phyloP scores from a whole-genome alignment of 2,888 invertebrate species.

The Diarsia brunnea region DNA sequence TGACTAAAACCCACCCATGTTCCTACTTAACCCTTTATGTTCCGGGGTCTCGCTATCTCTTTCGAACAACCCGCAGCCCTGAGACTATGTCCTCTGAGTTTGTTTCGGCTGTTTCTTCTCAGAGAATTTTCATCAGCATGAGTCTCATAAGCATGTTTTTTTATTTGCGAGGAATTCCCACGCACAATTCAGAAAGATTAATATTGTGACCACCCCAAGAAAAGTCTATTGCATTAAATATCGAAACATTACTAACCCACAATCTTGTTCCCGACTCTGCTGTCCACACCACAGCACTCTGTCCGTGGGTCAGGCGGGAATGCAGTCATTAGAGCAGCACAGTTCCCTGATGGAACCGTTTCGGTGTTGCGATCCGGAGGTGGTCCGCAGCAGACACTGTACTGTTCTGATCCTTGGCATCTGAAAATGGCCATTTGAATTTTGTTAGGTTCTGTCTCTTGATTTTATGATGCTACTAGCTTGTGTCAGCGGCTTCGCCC shows the following conservation, averaged over 20 bases:
- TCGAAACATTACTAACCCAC: constrained; percentile 68
- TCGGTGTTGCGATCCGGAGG: not conserved
- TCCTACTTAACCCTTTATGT: too few relatives aligned
- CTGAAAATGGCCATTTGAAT: constrained; percentile 55
- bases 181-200: not conserved
- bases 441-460: not conserved
- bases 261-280: constrained; percentile 74
- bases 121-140: not conserved
- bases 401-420: constrained; percentile 69
- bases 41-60: too few relatives aligned
- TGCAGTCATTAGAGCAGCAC: constrained; percentile 62
- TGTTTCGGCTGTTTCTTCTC: too few relatives aligned
- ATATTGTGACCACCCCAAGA: not conserved
- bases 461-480: not conserved
- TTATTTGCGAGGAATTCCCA: not conserved
- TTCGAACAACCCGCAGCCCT: too few relatives aligned
- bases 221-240: not conserved
- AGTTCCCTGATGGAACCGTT: constrained; percentile 35
- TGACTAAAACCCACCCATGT: too few relatives aligned
- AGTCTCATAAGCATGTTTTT: not conserved
- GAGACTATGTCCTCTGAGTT: too few relatives aligned
- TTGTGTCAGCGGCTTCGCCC: too few relatives aligned
- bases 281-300: constrained; percentile 80
- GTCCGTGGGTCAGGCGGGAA: constrained; percentile 74
- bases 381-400: constrained; percentile 79